Conservation (phyloP, 2,797 vertebrate genomes). For the Aldrovandia affinis region DNA sequence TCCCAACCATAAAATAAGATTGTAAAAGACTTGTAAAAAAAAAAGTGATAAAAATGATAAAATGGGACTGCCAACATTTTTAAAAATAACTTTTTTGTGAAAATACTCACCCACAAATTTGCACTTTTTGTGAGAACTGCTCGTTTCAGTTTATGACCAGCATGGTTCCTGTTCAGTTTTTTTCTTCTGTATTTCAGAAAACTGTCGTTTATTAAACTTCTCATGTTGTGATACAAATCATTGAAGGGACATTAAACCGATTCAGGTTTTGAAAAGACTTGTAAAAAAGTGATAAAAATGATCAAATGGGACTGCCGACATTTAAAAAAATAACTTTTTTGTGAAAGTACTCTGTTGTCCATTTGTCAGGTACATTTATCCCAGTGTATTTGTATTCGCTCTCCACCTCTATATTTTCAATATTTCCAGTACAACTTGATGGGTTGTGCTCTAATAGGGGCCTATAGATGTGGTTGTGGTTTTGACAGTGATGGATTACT, state of each 20-base stretch:
- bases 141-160: slow-evolving; percentile 17
- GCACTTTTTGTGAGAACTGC: slow-evolving; percentile 13
- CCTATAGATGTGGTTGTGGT: not conserved
- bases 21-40: no score
- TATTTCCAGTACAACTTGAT: no score
- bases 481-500: not conserved
- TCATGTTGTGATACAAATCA: slow-evolving; percentile 10
- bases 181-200: not conserved
- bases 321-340: no score
- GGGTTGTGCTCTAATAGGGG: no score
- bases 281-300: no score
- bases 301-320: no score
- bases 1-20: no score
- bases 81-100: no score
- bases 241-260: not conserved
- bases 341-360: no score
- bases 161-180: slow-evolving; percentile 1
- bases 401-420: not conserved
- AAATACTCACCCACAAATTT: slow-evolving; percentile 14
- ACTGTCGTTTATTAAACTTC: not conserved
- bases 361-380: no score
- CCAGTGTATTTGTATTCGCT: not conserved
- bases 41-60: no score
- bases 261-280: slow-evolving; percentile 19
- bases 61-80: no score